Base-by-base conservation (phyloP, 2,888 invertebrate genomes). In the Tetranychus piercei region DNA sequence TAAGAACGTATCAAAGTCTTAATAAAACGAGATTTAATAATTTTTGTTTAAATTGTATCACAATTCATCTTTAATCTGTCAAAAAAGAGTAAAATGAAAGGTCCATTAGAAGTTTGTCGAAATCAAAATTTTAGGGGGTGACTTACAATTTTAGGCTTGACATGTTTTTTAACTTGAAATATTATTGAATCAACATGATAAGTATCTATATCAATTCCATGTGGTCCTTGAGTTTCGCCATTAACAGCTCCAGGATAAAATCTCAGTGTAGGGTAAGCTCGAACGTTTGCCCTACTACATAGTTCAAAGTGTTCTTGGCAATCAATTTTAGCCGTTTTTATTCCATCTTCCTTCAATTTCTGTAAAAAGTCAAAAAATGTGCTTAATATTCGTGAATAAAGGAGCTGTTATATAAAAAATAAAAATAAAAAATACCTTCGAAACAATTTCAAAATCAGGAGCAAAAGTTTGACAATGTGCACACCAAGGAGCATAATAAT, bases 231-330 rank as follows among this genome's bases (percentile, higher is more conserved):
- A 55, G 55, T 15, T 15, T 55, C 55, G 15, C 55, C 55, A 15
- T 55, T 0, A 55, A 55, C 55, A 7, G 55, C 55, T 15, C 55
- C 55, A 55, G 88, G 88, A 82, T 88, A 90, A 43, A 89, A 81
- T 74, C 88, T 83, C 75, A 90, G 86, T 5, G 87, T 87, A 1
- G 90, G 90, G 82, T 89, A 90, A 72, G 86, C 86, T 18, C 82
- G 82, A 20, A 90, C 83, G 74, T 84, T 84, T 80, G 88, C 86
- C 6, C 83, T 80, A 9, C 81, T 80, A 80, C 90, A 90, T 20
- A 89, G 80, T 6, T 82, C 80, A 1, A 81, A 78, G 80, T 89
- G 84, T 9, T 82, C 82, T 76, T 86, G 86, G 82, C 90, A 90
- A 81, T 90, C 87, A 1, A 90, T 86, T 79, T 86, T 85, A 0